Base-by-base conservation (phyloP, 1,140 invertebrate genomes). In the Listronotus bonariensis region DNA sequence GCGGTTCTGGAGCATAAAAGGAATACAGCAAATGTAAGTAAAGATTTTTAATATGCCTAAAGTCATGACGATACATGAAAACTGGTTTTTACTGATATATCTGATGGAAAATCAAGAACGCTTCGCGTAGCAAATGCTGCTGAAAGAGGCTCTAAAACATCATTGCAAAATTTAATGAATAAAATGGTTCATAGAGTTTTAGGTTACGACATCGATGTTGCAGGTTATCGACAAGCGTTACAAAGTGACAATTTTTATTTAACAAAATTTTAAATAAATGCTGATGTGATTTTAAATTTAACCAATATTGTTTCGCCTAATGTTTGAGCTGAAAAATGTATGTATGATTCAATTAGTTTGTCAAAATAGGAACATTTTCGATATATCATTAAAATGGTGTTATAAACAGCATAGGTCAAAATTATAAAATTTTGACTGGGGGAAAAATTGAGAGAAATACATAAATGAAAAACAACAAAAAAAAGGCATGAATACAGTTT, bases 281-380 rank as follows among this genome's bases (percentile, higher is more conserved):
- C 53, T 6, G 53, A 55, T 9, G 4, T 3, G 11, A 38, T 43
- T 14, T 14, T 20, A n/a, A 14, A 41, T 41, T 38, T 38, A 6
- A 55, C 9, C 0, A 55, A 55, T 34, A 15, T 31, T 20, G 9
- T 55, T 36, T 36, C 36, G 7, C 26, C 43, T 31, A 42, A 36
- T 3, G 15, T 42, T 10, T 3, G 0, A 11, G 20, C 41, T 55
- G 53, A 38, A 41, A 26, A 38, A 18, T 55, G 42, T 31, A 55
- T 55, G 53, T 55, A 55, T 53, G 53, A 55, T 26, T 10, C 53
- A 12, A 55, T 55, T 26, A 55, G 53, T 55, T 55, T 26, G 5
- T 1, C 20, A 26, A 26, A 26, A 26, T 26, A 26, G 5, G 2
- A 26, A 26, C 20, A 26, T 26, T 1, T 26, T 26, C 5, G 1